phyloP scores from a whole-genome alignment of 2,113 vertebrate species.

The Geococcyx californianus region DNA sequence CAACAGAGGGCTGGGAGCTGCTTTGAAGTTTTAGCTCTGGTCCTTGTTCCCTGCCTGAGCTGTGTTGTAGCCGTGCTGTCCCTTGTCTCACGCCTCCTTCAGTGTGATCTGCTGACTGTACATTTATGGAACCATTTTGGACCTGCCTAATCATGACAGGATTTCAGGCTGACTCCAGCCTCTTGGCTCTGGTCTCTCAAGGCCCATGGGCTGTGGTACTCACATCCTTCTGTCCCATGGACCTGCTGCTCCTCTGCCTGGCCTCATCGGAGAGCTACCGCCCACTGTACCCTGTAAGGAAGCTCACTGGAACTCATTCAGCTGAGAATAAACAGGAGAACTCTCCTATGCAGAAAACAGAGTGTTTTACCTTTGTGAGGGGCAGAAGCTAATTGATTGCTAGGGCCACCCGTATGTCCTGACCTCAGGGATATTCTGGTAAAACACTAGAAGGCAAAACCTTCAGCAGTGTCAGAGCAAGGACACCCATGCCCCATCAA shows the following conservation, averaged over 20 bases:
- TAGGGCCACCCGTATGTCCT: not conserved
- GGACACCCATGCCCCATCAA: fast-evolving
- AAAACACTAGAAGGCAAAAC: not conserved
- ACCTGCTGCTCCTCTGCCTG: fast-evolving
- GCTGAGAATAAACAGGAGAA: not conserved
- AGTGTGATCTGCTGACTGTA: no score
- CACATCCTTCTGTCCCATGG: not conserved
- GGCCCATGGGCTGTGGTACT: not conserved
- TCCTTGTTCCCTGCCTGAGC: no score
- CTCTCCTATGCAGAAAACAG: not conserved
- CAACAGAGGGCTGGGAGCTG: no score
- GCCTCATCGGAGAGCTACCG: fast-evolving
- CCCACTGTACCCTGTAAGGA: not conserved
- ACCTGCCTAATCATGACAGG: no score
- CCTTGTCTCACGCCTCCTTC: no score
- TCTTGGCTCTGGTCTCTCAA: not conserved
- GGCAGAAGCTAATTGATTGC: not conserved
- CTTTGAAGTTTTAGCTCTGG: no score
- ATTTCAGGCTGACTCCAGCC: no score
- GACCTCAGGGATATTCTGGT: not conserved
- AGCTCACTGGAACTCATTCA: not conserved
- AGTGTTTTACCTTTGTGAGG: not conserved
- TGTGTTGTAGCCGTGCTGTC: no score
- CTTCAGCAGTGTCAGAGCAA: not conserved
- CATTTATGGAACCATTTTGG: no score